Percentiles rank a stretch among this genome's conserved stretches.
These are phyloP conservation scores for Silurus asotus DNA, from an alignment of 2,113 vertebrate species.

Conservation along the genomic window DNA sequence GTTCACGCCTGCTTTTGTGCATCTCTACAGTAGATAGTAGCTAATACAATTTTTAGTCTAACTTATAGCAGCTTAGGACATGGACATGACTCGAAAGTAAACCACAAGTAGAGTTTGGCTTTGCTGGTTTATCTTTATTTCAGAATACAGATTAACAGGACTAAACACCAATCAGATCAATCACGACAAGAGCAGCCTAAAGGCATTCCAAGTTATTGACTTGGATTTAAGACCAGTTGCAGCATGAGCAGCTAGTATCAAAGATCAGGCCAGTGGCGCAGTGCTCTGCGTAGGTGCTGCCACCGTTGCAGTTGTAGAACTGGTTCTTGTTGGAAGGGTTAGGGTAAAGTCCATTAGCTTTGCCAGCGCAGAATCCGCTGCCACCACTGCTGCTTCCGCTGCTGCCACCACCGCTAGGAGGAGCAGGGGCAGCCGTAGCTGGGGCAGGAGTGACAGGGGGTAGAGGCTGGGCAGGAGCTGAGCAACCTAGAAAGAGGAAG, in stretches of 20 bases:
- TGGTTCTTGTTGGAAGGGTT: constrained; percentile 63
- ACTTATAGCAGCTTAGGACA: neutral
- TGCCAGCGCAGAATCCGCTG: constrained; percentile 70
- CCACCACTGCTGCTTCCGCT: constrained; percentile 33
- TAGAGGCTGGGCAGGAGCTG: constrained; percentile 12
- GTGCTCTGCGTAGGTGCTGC: constrained; percentile 49
- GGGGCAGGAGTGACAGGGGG: constrained; percentile 29
- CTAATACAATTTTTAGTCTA: neutral
- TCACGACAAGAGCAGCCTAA: neutral
- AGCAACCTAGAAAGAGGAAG: constrained; percentile 11
- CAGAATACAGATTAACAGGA: constrained; percentile 14
- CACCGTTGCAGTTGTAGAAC: constrained; percentile 69
- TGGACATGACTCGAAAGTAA: neutral
- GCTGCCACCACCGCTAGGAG: constrained; percentile 13
- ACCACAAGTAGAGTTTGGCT: neutral
- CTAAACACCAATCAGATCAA: neutral
- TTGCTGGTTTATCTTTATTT: constrained; percentile 36
- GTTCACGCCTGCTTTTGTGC: neutral
- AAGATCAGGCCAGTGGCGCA: constrained; percentile 65
- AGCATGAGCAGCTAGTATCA: constrained; percentile 72
- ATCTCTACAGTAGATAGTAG: neutral
- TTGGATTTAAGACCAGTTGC: constrained; percentile 68
- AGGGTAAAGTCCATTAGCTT: constrained; percentile 69
- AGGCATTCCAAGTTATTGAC: neutral
- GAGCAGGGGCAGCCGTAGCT: constrained; percentile 15